These are phyloP conservation scores for Caenorhabditis zanzibari DNA, from an alignment of 2,888 invertebrate genomes.

Conservation along the genomic window DNA sequence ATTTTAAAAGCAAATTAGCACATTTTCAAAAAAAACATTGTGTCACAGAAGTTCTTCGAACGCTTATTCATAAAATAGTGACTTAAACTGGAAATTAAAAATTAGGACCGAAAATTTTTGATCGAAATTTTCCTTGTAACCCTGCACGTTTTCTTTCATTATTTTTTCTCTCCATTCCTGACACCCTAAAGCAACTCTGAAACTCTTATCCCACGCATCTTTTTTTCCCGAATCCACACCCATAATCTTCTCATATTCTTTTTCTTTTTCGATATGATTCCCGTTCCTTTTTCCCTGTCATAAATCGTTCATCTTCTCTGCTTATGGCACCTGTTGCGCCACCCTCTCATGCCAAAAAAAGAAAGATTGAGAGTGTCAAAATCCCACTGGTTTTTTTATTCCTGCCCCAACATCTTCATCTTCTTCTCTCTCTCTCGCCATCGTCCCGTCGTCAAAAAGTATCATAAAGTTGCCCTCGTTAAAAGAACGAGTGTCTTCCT, in stretches of 20 bases:
- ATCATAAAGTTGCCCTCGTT: slow-evolving; percentile 50
- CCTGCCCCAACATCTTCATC: not conserved
- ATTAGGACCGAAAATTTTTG: too few species aligned
- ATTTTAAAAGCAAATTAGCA: too few species aligned
- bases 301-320: slow-evolving; percentile 34
- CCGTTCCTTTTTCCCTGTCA: slow-evolving; percentile 34
- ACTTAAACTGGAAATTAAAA: too few species aligned
- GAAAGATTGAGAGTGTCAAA: slow-evolving; percentile 40
- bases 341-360: slow-evolving; percentile 17
- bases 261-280: slow-evolving; percentile 32
- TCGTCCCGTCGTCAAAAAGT: slow-evolving; percentile 34
- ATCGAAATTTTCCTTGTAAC: too few species aligned
- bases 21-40: too few species aligned
- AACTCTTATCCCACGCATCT: not conserved
- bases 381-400: slow-evolving; percentile 53
- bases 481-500: slow-evolving; percentile 40
- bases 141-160: too few species aligned
- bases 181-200: not conserved
- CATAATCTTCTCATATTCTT: slow-evolving; percentile 8
- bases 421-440: slow-evolving; percentile 3
- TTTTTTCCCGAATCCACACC: not conserved
- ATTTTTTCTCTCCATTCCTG: not conserved
- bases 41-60: too few species aligned
- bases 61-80: too few species aligned
- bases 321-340: slow-evolving; percentile 46